Percentiles rank a stretch among this genome's conserved stretches.
phyloP scores from a whole-genome alignment of 1,140 invertebrate genomes.

The Tyrophagus putrescentiae region DNA sequence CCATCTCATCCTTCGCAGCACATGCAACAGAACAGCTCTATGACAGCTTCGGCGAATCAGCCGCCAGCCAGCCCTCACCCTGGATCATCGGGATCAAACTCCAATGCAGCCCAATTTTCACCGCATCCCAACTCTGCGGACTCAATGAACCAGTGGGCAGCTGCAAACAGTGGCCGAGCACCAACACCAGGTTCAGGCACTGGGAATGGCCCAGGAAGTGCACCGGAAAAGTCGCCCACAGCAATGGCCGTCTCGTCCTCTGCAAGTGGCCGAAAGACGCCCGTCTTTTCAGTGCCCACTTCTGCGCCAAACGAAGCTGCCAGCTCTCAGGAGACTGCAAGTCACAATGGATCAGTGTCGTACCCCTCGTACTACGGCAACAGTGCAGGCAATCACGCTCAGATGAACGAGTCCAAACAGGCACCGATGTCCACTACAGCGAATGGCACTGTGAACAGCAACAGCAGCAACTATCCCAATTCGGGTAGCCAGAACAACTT shows the following conservation, averaged over 20 bases:
- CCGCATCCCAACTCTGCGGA: background rate
- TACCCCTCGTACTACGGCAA: no score
- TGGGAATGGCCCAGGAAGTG: background rate
- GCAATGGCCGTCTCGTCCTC: background rate
- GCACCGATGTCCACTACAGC: no score
- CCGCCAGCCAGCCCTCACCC: background rate
- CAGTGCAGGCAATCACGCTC: no score
- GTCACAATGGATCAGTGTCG: no score
- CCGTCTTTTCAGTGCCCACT: background rate
- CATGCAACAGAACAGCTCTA: background rate
- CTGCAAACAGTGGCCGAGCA: background rate
- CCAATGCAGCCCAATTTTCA: background rate
- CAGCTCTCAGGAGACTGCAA: background rate
- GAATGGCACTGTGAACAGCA: no score
- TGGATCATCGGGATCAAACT: background rate
- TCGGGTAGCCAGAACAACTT: no score
- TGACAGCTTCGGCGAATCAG: slow-evolving; percentile 12
- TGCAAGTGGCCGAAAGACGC: slow-evolving; percentile 7
- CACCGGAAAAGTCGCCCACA: slow-evolving; percentile 1
- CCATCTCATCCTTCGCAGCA: background rate
- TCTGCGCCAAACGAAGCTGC: background rate
- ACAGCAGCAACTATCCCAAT: no score
- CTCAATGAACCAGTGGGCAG: background rate
- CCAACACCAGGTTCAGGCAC: background rate
- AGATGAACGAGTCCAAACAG: no score